phyloP scores from a whole-genome alignment of 2,113 vertebrate genomes.

The Tyrannus savana region DNA sequence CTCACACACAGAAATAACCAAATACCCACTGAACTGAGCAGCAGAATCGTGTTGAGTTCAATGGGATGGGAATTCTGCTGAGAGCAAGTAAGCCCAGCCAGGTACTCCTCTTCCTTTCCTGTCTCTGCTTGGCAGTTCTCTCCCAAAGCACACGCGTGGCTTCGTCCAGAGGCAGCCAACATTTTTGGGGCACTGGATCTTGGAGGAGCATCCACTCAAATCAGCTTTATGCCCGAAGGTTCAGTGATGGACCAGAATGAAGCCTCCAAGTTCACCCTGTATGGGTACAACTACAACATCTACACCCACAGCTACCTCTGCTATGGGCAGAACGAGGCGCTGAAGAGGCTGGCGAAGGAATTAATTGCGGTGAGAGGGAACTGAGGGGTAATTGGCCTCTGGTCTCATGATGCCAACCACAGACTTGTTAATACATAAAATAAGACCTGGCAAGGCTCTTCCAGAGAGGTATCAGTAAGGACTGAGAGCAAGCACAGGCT shows the following conservation, averaged over 20 bases:
- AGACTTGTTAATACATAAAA: neutral
- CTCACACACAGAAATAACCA: neutral
- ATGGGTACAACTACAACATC: slow-evolving; percentile 71
- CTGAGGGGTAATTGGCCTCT: neutral
- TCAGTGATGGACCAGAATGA: neutral
- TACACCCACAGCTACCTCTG: slow-evolving; percentile 83
- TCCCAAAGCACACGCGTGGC: slow-evolving; percentile 60
- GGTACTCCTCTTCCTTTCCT: neutral
- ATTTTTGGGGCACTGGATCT: slow-evolving; percentile 77
- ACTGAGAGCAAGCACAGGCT: neutral
- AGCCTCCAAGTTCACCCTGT: slow-evolving; percentile 63
- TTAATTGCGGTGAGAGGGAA: slow-evolving; percentile 62
- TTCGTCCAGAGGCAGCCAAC: slow-evolving; percentile 58
- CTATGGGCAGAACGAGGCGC: slow-evolving; percentile 76
- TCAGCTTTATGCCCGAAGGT: slow-evolving; percentile 69
- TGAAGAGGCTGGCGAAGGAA: slow-evolving; percentile 60
- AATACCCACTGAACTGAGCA: neutral
- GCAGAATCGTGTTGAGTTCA: neutral
- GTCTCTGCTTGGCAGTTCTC: slow-evolving; percentile 62
- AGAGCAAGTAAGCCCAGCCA: neutral
- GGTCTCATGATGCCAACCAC: neutral
- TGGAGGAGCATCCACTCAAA: slow-evolving; percentile 81
- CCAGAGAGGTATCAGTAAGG: neutral
- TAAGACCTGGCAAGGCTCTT: neutral
- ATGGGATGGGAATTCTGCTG: neutral